phyloP scores from a whole-genome alignment of 1,140 invertebrate genomes.

The Drepana arcuata region DNA sequence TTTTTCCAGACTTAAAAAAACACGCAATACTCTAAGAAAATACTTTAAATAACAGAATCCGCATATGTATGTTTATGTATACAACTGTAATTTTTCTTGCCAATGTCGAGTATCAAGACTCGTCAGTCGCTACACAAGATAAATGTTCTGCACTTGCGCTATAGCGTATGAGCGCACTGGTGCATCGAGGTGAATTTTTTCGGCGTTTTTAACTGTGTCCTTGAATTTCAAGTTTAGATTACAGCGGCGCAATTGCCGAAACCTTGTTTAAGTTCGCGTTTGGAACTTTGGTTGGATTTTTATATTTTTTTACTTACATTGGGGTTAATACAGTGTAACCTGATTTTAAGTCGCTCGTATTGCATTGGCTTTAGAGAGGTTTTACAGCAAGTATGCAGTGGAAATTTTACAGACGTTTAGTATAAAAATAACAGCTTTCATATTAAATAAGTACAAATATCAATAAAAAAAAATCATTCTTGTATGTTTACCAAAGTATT shows the following conservation, averaged over 20 bases:
- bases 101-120: conserved; percentile 31
- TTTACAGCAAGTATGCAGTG: too few species aligned
- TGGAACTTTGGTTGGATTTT: background rate
- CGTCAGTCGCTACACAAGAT: conserved; percentile 7
- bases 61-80: too few species aligned
- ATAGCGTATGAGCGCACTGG: conserved; percentile 55
- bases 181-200: conserved; percentile 61
- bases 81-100: background rate
- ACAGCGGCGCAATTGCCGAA: conserved; percentile 48
- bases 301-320: background rate
- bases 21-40: background rate
- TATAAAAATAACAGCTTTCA: too few species aligned
- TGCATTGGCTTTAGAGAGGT: too few species aligned
- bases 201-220: conserved; percentile 56
- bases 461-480: too few species aligned
- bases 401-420: too few species aligned
- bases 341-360: too few species aligned
- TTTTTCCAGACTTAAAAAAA: too few species aligned
- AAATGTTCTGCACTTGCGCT: conserved; percentile 56
- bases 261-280: conserved; percentile 25
- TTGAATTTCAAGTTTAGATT: conserved; percentile 70
- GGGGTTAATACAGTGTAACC: background rate
- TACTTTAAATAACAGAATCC: background rate
- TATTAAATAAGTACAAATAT: too few species aligned
- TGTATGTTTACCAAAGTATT: too few species aligned